Conservation (phyloP, 2,888 invertebrate genomes). For the Crossocerus cetratus region DNA sequence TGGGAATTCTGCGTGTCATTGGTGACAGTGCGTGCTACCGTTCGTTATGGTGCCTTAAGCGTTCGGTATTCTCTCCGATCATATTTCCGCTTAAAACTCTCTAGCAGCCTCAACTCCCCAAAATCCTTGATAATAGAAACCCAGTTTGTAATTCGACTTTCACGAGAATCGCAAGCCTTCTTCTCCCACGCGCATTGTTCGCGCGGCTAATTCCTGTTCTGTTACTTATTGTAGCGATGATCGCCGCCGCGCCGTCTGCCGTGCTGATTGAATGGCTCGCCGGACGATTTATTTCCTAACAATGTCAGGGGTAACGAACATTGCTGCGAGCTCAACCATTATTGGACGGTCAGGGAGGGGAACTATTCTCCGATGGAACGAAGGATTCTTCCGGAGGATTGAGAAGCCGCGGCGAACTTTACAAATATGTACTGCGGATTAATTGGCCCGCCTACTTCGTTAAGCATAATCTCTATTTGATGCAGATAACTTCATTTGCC, state of each 20-base stretch:
- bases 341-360: background rate
- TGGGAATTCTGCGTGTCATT: background rate
- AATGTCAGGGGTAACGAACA: conserved; percentile 12
- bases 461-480: conserved; percentile 71
- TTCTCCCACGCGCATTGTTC: background rate
- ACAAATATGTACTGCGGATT: conserved; percentile 54
- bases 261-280: background rate
- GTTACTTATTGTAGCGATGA: background rate
- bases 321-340: background rate
- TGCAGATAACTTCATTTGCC: conserved; percentile 71
- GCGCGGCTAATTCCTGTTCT: background rate
- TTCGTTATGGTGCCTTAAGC: background rate
- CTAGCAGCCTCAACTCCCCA: no score
- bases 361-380: conserved; percentile 34
- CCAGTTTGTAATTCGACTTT: no score
- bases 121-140: no score
- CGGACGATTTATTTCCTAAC: conserved; percentile 19
- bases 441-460: conserved; percentile 61
- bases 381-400: conserved; percentile 61
- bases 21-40: background rate
- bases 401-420: conserved; percentile 63
- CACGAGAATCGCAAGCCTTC: no score
- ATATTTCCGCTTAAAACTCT: no score
- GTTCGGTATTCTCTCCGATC: background rate
- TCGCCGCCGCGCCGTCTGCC: background rate